These are phyloP conservation scores for Scomber scombrus DNA, from an alignment of 2,113 vertebrate genomes.

Conservation along the genomic window DNA sequence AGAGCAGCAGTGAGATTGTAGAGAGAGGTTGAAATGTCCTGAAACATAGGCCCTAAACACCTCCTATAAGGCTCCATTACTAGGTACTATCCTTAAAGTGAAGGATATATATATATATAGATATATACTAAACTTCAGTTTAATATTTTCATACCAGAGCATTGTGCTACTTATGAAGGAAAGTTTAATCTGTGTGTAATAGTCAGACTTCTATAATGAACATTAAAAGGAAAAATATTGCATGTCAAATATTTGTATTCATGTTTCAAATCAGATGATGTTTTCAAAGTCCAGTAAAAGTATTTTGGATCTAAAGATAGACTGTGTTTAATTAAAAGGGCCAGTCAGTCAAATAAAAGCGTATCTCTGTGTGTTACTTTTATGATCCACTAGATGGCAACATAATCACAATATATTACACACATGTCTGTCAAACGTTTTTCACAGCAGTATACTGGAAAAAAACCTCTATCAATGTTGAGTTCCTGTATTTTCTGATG, in stretches of 20 bases:
- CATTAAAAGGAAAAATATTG: background rate
- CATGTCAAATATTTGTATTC: background rate
- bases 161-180: background rate
- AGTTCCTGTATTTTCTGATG: background rate
- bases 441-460: background rate
- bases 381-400: slow-evolving; percentile 66
- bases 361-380: background rate
- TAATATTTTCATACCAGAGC: background rate
- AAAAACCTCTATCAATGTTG: background rate
- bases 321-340: background rate
- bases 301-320: background rate
- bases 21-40: slow-evolving; percentile 48
- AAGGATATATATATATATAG: background rate
- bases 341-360: background rate
- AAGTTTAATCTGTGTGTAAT: background rate
- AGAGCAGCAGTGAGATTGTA: slow-evolving; percentile 59
- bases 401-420: background rate
- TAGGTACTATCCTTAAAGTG: background rate
- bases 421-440: no score
- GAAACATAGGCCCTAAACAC: slow-evolving; percentile 40
- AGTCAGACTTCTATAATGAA: background rate
- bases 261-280: background rate
- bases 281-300: background rate
- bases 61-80: background rate
- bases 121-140: background rate